Conservation (phyloP, 2,888 invertebrate species). For the Thymelicus acteon region DNA sequence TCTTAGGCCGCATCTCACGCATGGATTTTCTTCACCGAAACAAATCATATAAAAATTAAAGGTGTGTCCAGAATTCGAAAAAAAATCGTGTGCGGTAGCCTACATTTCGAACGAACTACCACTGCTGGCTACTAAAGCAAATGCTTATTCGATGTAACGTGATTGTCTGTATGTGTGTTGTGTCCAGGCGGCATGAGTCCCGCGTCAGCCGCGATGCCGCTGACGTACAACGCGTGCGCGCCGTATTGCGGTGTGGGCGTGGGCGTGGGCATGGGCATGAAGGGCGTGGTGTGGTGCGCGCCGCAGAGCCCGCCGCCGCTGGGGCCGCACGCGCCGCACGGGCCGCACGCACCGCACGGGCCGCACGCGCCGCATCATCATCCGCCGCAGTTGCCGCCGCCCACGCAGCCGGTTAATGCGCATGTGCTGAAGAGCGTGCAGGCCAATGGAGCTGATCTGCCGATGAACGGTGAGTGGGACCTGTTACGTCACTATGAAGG, state of each 20-base stretch:
- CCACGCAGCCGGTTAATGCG: slow-evolving; percentile 52
- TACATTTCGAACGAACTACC: too few species aligned
- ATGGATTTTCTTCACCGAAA: too few species aligned
- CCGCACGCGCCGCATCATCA: slow-evolving; percentile 46
- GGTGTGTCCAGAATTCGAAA: too few species aligned
- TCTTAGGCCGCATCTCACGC: too few species aligned
- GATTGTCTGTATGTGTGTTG: too few species aligned
- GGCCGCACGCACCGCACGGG: slow-evolving; percentile 47
- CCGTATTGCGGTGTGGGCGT: slow-evolving; percentile 57
- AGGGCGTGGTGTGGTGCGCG: slow-evolving; percentile 62
- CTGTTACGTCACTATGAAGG: too few species aligned
- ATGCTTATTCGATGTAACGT: too few species aligned
- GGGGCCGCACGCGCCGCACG: slow-evolving; percentile 40
- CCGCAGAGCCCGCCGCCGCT: slow-evolving; percentile 36
- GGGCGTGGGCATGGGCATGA: slow-evolving; percentile 45
- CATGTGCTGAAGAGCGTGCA: slow-evolving; percentile 74
- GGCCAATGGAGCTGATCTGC: slow-evolving; percentile 82
- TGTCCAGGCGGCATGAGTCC: not conserved
- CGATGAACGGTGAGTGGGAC: slow-evolving; percentile 76
- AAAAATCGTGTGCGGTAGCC: too few species aligned
- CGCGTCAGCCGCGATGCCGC: slow-evolving; percentile 12
- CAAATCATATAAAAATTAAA: too few species aligned
- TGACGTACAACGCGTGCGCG: slow-evolving; percentile 46
- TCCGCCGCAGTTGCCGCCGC: slow-evolving; percentile 51
- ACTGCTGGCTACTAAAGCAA: too few species aligned